Conservation (phyloP, 1,140 invertebrate species). For the Cryptotermes secundus region DNA sequence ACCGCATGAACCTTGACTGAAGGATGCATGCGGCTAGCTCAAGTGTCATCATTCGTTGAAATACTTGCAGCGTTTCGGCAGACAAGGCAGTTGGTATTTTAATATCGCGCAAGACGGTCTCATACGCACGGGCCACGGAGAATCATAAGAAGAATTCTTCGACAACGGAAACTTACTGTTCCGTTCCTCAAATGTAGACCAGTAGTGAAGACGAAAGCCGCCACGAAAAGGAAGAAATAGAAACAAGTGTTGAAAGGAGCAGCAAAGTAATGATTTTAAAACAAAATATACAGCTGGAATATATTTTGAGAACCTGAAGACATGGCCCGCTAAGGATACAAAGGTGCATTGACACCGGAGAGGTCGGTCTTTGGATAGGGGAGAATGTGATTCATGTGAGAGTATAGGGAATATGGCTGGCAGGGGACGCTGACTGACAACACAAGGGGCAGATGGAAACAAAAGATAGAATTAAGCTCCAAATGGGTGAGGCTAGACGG, state of each 20-base stretch:
- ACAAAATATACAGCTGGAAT: background rate
- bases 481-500: background rate
- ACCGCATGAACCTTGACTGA: no score
- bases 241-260: background rate
- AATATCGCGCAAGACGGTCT: no score
- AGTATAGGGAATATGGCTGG: no score
- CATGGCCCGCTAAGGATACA: background rate
- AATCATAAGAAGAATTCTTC: no score
- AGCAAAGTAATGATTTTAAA: background rate
- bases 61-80: no score
- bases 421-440: background rate
- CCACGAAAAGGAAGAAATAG: background rate
- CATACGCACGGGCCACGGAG: no score
- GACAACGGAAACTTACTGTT: no score
- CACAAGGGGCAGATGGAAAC: background rate
- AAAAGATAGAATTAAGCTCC: background rate
- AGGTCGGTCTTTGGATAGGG: background rate
- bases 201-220: background rate
- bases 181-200: no score
- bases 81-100: no score
- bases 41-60: no score
- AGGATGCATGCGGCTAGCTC: no score
- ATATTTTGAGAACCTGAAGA: background rate
- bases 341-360: conserved; percentile 2
- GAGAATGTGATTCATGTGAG: background rate